Base-by-base conservation (phyloP, 1,140 invertebrate species). In the Lepidurus apus region DNA sequence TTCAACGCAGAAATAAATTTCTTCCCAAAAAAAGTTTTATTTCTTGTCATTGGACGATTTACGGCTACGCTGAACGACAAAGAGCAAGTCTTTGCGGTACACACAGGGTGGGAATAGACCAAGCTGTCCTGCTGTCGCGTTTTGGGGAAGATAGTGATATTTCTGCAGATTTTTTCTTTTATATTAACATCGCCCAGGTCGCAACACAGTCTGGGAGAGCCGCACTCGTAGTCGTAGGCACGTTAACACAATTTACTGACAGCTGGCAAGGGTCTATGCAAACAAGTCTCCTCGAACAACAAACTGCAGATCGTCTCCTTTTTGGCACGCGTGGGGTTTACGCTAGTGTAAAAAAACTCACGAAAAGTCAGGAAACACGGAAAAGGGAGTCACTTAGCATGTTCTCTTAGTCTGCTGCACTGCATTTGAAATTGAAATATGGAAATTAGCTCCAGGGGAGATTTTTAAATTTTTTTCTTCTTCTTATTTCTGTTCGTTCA, bases 261-360 rank as follows among this genome's bases (percentile, higher is more conserved):
- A 65, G 53, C 53, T 65, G 53, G 53, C 53, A 65, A 65, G 53
- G 53, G 53, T 65, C 53, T 65, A 65, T 65, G 53, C 53, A 65
- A 65, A 65, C 53, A 65, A 65, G 17, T 34, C 17, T 17, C 53
- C 6, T 65, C 4, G 53, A 65, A 65, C 13, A 65, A 65, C 53
- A 65, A 65, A 65, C 53, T 65, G 53, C 17, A 65, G 8, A 65
- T 65, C 17, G n/a, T 34, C 34, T 4, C 34, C 34, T 34, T 34
- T 34, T 34, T 3, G 34, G 3, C 34, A 34, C 34, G 34, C 34
- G 34, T 34, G 34, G 34, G 34, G 34, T 34, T 34, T 34, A 3
- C 4, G 34, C 34, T 34, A 34, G 34, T 34, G 3, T 0, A 34
- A 34, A 34, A 34, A 34, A 13, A 65, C 4, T 7, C 0, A 1